Evolutionary conservation across 2,113 vertebrate species (phyloP), one percentile per base, ranked within the genome.

Genomic region (Pedetes capensis): DNA sequence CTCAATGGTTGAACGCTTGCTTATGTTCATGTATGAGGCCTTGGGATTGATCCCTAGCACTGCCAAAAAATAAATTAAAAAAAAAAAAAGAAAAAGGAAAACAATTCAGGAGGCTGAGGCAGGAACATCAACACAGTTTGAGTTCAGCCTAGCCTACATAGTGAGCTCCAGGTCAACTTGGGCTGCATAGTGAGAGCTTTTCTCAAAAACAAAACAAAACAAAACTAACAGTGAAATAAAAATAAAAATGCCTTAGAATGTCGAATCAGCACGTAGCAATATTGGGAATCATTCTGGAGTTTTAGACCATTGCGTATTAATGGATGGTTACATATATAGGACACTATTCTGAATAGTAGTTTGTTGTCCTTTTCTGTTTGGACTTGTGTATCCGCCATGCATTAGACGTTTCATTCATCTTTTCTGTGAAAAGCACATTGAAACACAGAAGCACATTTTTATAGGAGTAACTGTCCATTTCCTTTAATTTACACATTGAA

Each of bases 281-380:
- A 72, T 71, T 47, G n/a, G 18, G 53, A 32, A 37, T 25, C 3
- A 51, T 10, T 49, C 14, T 87, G 47, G 23, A 71, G 39, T 94
- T 95, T 96, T 82, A 72, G 91, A 44, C 29, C 16, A 63, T 17
- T 57, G 4, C 76, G n/a, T 92, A 47, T 68, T 94, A 6, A n/a
- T 76, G 23, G 55, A 13, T 82, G 94, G 95, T 94, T 95, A 12
- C 49, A 44, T 68, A 55, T 85, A 86, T 61, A 51, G 47, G 53
- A 59, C 80, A 83, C 69, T 47, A 74, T 95, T 78, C 47, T 72
- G 55, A 88, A 23, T 49, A 84, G 78, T 59, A 13, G 20, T 80
- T 92, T 8, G 4, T 6, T 83, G 23, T 64, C 6, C 23, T 84
- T n/a, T 89, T 72, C 27, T 81, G 23, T 69, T 86, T 57, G 14